Base-by-base conservation (phyloP, 2,888 invertebrate genomes). In the Oscheius sp. region DNA sequence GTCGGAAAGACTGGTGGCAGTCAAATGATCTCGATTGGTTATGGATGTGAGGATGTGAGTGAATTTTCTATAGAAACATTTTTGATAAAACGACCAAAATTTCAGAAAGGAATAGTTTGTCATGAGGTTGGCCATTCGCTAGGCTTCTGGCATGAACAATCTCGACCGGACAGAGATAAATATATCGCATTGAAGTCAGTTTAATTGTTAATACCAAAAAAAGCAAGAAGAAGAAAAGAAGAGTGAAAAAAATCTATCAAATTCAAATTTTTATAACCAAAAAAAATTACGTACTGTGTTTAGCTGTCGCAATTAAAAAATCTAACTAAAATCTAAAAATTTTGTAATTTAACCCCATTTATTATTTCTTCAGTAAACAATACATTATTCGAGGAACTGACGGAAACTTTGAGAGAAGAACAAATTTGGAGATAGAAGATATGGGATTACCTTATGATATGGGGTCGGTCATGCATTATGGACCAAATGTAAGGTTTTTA, bases 81-180 rank as follows among this genome's bases (percentile, higher is more conserved):
- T n/a, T n/a, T n/a, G n/a, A n/a, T n/a, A n/a, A n/a, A n/a, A n/a
- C n/a, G n/a, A n/a, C n/a, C n/a, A 26, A 45, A 32, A 12, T 24
- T 77, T 20, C 64, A 82, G 82, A 74, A 73, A 67, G 84, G 84
- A 54, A 84, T 84, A 3, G 80, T 84, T 1, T 71, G 77, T 22
- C 84, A 84, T 63, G 84, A 84, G 72, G 82, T 84, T 1, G 84
- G 82, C 1, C 84, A 84, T 61, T 72, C 84, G 0, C 74, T 84
- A 0, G 82, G 84, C 17, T 84, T 84, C 67, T 84, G 83, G 83
- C 84, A 84, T 62, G 84, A 84, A 50, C 84, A 84, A 59, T 80
- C 80, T 1, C 71, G 84, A 8, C 78, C 79, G 17, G 84, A 84
- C 59, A 69, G 84, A 12, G 84, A 84, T 68, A 64, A 79, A 9